These are phyloP conservation scores for Pogona vitticeps DNA, from an alignment of 2,113 vertebrate species.

Conservation along the genomic window DNA sequence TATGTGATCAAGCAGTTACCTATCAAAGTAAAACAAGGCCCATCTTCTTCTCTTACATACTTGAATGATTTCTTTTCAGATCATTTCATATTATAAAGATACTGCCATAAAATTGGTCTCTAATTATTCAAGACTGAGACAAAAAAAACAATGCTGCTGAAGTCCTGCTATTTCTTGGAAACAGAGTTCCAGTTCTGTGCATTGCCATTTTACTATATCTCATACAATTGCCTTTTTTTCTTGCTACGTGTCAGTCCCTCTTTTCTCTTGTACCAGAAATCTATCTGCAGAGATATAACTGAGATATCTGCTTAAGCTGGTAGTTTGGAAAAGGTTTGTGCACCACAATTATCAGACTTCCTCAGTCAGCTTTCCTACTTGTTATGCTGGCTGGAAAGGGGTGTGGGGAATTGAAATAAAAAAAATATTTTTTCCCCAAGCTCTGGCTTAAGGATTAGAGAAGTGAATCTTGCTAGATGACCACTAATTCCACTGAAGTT, in stretches of 20 bases:
- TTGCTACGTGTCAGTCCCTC: too few relatives aligned
- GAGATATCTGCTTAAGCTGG: not conserved
- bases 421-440: too few relatives aligned
- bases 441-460: not conserved
- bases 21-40: not conserved
- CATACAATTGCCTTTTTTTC: too few relatives aligned
- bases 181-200: not conserved
- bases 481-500: not conserved
- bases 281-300: not conserved
- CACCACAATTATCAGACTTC: too few relatives aligned
- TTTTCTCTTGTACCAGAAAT: not conserved
- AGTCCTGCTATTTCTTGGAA: too few relatives aligned
- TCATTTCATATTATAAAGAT: not conserved
- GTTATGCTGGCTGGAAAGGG: too few relatives aligned
- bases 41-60: not conserved
- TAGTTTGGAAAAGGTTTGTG: too few relatives aligned
- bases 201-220: not conserved
- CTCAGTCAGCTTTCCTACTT: too few relatives aligned
- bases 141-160: not conserved
- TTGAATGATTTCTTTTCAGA: not conserved
- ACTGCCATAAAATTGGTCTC: not conserved
- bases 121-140: not conserved
- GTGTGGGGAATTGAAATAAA: too few relatives aligned
- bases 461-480: not conserved
- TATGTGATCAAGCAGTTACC: too few relatives aligned